phyloP scores from a whole-genome alignment of 1,140 invertebrate species.

The Hyposmocoma kahamanoa region DNA sequence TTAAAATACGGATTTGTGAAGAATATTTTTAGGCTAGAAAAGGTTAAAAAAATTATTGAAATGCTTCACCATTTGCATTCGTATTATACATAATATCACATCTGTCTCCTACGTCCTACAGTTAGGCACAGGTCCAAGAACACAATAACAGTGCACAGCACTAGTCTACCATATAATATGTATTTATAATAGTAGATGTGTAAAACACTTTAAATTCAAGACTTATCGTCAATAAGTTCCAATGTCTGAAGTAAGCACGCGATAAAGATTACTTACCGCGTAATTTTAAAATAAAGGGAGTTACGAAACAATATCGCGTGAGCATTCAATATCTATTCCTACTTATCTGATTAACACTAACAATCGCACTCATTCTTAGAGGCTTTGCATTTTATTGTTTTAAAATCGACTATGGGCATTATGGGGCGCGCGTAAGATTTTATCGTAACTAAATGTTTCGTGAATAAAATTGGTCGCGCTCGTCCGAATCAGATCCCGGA shows the following conservation, averaged over 20 bases:
- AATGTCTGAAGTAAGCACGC: conserved; percentile 16
- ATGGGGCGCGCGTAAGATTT: conserved; percentile 46
- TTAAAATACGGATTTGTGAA: conserved; percentile 26
- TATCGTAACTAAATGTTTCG: conserved; percentile 63
- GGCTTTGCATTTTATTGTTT: conserved; percentile 62
- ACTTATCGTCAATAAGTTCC: conserved; percentile 20
- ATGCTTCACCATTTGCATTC: too few species aligned
- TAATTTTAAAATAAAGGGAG: conserved; percentile 32
- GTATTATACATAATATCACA: too few species aligned
- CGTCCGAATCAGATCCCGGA: conserved; percentile 44
- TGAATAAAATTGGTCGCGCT: conserved; percentile 67
- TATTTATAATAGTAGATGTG: too few species aligned
- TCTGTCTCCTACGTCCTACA: too few species aligned
- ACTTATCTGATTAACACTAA: conserved; percentile 64
- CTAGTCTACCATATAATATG: too few species aligned
- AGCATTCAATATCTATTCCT: conserved; percentile 44
- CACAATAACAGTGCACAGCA: too few species aligned
- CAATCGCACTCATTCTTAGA: conserved; percentile 45
- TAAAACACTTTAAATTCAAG: too few species aligned
- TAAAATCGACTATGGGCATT: conserved; percentile 49
- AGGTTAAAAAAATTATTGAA: too few species aligned
- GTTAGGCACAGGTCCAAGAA: too few species aligned
- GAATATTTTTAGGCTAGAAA: too few species aligned
- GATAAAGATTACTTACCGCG: conserved; percentile 24
- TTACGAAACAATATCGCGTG: conserved; percentile 37